Evolutionary conservation across 1,140 invertebrate genomes (phyloP), one percentile per base, ranked within the genome.

Genomic region (Monochamus saltuarius): DNA sequence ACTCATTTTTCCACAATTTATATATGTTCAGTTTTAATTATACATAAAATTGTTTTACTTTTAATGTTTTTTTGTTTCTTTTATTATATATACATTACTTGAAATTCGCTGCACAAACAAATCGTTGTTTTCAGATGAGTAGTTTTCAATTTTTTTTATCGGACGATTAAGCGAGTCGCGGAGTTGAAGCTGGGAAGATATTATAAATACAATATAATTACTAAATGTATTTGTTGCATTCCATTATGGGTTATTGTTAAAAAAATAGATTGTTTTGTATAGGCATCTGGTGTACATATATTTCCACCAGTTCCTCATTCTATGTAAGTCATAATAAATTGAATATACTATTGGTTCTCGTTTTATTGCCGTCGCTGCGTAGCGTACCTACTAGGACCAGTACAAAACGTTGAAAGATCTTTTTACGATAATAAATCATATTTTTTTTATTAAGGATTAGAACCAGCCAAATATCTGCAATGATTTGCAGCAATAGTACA

Each of bases 231-330:
- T 73, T 73, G 73, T 73, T 75, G 71, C 73, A 75, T 75, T 75
- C 73, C 73, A 75, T 67, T 67, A 60, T 66, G 71, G 70, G 67
- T 73, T 74, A 73, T 70, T 69, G 64, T 69, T 75, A 66, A 61
- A 61, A 65, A 65, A 64, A 66, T 53, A 59, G 53, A 35, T 73
- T 73, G 72, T 74, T 74, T 73, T 73, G 67, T 65, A 70, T 70
- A 63, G 57, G 57, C 58, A 53, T 40, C 19, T 37, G 52, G 19
- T 45, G 36, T 56, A 57, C 59, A 56, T 49, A 45, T 65, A 42
- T 53, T 47, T 51, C 16, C 51, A 42, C 42, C 39, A 29, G 22
- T 29, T 29, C 22, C 55, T 43, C 17, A 47, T 61, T 69, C 59
- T 69, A 66, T 68, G 62, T 73, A 68, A 69, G 67, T 61, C 59